A percentile compares a stretch with the other conserved stretches of the same genome.
These are phyloP conservation scores for Temnothorax curvispinosus DNA, from an alignment of 1,140 invertebrate genomes.

Conservation along the genomic window DNA sequence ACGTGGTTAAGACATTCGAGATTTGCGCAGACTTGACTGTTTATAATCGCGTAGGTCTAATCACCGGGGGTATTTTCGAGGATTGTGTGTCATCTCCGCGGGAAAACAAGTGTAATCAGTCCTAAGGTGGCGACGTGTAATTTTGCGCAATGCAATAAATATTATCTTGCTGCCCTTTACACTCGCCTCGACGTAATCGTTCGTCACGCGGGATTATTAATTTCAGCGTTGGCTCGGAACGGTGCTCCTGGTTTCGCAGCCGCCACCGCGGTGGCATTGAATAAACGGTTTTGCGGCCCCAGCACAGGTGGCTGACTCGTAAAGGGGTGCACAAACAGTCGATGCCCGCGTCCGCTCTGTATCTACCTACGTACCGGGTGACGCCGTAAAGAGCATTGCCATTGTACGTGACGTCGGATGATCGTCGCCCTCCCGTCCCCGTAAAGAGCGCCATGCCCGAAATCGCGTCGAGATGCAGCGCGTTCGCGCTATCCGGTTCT, in stretches of 20 bases:
- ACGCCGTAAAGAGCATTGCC: constrained; percentile 51
- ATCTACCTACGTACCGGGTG: constrained; percentile 2
- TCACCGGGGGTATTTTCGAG: not conserved
- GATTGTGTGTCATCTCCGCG: not conserved
- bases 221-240: constrained; percentile 60
- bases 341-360: constrained; percentile 4
- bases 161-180: constrained; percentile 57
- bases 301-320: constrained; percentile 69
- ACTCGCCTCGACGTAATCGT: constrained; percentile 53
- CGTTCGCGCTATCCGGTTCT: constrained; percentile 11
- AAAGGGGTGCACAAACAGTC: constrained; percentile 60
- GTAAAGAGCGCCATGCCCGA: constrained; percentile 21
- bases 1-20: not conserved
- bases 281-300: constrained; percentile 63
- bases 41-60: not conserved
- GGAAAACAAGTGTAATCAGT: constrained; percentile 11
- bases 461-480: constrained; percentile 3
- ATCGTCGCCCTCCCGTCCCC: constrained; percentile 50
- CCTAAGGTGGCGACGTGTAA: constrained; percentile 34
- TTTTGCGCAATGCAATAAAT: constrained; percentile 54
- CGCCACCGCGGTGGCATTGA: constrained; percentile 28
- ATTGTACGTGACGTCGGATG: constrained; percentile 63
- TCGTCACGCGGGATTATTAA: constrained; percentile 67
- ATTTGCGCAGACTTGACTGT: not conserved
- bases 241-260: constrained; percentile 17